phyloP scores from a whole-genome alignment of 2,113 vertebrate genomes.

The Mobula birostris region DNA sequence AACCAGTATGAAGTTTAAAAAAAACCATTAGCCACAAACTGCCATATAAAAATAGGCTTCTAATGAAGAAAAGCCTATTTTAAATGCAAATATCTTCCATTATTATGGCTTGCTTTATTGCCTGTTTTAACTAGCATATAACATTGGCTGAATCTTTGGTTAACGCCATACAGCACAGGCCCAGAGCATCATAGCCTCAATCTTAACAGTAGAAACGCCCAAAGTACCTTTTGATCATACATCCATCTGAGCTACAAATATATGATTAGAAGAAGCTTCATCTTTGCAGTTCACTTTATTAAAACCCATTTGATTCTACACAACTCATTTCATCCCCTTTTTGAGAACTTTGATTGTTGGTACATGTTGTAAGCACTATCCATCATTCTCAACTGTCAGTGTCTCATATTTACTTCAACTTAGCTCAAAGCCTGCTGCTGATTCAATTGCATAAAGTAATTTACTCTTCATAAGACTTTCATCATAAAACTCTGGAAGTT shows the following conservation, averaged over 20 bases:
- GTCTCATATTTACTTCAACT: conserved; percentile 64
- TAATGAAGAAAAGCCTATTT: background rate
- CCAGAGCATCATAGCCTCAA: background rate
- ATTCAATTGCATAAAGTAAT: conserved; percentile 93
- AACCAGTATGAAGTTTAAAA: conserved; percentile 33
- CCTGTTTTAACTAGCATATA: conserved; percentile 10
- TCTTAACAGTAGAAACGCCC: background rate
- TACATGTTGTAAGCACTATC: background rate
- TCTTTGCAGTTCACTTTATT: conserved; percentile 36
- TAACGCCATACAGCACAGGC: conserved; percentile 17
- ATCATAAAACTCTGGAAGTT: conserved; percentile 91
- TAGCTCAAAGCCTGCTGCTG: conserved; percentile 90
- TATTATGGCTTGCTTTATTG: conserved; percentile 36
- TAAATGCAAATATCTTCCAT: conserved; percentile 26
- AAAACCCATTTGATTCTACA: background rate
- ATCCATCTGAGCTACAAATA: conserved; percentile 25
- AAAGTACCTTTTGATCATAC: background rate
- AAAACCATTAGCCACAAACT: conserved; percentile 5
- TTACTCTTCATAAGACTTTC: conserved; percentile 86
- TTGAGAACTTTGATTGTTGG: conserved; percentile 35
- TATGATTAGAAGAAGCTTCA: conserved; percentile 29
- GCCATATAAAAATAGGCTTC: conserved; percentile 12
- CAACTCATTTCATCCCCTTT: background rate
- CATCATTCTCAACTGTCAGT: background rate
- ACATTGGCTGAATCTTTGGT: conserved; percentile 33